A percentile compares a stretch with the other conserved stretches of the same genome.
Conservation (phyloP, 2,113 vertebrate genomes). For the Campylomormyrus tamandua region DNA sequence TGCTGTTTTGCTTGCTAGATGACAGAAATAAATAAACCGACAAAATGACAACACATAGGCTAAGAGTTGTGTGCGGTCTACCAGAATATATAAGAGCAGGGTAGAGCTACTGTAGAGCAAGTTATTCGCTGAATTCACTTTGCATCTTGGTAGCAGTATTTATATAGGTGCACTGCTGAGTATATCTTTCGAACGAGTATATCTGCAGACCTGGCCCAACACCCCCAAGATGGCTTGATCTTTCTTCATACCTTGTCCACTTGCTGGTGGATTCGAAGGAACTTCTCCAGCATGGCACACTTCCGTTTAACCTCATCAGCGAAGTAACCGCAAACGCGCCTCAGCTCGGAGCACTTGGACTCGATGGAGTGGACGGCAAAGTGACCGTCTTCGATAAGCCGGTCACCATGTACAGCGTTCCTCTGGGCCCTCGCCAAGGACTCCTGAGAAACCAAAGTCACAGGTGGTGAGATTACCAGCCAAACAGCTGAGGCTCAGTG, state of each 20-base stretch:
- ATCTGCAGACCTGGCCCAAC: background rate
- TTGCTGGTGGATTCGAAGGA: conserved; percentile 74
- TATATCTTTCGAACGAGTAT: background rate
- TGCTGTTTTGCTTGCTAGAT: background rate
- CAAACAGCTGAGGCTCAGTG: background rate
- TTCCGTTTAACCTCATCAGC: conserved; percentile 84
- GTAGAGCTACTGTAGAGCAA: background rate
- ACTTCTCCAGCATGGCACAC: conserved; percentile 71
- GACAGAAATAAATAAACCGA: background rate
- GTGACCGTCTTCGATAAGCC: conserved; percentile 85
- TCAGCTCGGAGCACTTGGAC: conserved; percentile 82
- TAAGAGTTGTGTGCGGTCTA: background rate
- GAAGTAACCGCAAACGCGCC: conserved; percentile 80
- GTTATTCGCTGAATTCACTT: background rate
- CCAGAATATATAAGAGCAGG: background rate
- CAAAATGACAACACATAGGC: background rate
- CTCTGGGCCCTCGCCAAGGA: conserved; percentile 78
- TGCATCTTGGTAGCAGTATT: background rate
- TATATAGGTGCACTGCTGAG: background rate
- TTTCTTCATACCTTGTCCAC: conserved; percentile 71
- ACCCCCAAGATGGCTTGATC: background rate
- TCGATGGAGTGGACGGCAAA: conserved; percentile 82
- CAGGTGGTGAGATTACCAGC: background rate
- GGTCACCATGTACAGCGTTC: conserved; percentile 76
- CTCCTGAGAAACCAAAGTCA: conserved; percentile 53